These are phyloP conservation scores for Silurus glanis DNA, from an alignment of 2,113 vertebrate genomes.

Conservation along the genomic window DNA sequence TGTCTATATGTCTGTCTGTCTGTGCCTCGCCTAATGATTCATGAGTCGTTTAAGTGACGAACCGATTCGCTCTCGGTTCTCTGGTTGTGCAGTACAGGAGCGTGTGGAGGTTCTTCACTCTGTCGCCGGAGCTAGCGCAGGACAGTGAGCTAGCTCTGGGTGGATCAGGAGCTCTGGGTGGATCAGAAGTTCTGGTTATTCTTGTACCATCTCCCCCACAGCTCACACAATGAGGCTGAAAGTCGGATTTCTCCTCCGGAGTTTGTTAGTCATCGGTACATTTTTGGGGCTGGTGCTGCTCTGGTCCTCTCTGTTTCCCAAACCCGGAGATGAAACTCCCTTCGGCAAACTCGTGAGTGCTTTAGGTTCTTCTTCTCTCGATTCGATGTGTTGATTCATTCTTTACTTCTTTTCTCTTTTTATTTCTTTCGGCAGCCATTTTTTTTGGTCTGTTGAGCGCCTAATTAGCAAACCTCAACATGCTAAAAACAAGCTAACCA, in stretches of 20 bases:
- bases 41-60: background rate
- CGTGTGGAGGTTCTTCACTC: background rate
- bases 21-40: too few relatives aligned
- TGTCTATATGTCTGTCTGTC: too few relatives aligned
- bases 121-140: background rate
- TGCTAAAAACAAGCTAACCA: conserved; percentile 33
- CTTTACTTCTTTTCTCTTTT: background rate
- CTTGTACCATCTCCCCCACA: background rate
- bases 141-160: background rate
- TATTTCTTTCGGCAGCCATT: background rate
- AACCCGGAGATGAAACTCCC: conserved; percentile 69
- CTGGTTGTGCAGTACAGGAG: background rate
- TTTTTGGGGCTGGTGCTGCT: conserved; percentile 84
- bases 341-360: conserved; percentile 74
- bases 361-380: background rate
- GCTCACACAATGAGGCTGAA: conserved; percentile 82
- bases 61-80: background rate
- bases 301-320: conserved; percentile 84
- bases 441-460: background rate
- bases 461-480: background rate
- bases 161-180: background rate
- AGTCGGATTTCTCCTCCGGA: conserved; percentile 84
- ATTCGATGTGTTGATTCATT: background rate
- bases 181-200: background rate
- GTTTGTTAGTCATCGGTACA: conserved; percentile 79